Evolutionary conservation across 2,888 invertebrate species (phyloP).

Genomic region (Tiliacea citrago): DNA sequence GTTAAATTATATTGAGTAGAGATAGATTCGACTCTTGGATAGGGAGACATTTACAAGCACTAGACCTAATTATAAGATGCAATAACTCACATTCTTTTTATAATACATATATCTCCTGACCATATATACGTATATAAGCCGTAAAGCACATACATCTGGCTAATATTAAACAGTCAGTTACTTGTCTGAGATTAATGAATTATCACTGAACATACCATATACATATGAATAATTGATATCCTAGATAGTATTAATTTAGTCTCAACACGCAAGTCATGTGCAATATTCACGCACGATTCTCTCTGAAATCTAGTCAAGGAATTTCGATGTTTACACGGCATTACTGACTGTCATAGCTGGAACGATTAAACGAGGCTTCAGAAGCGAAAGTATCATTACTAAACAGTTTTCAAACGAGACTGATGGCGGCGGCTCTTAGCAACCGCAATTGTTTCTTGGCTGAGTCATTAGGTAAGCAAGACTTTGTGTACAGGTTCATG

Average conservation of each 20-base stretch:
- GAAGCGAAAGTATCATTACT: conserved; percentile 8
- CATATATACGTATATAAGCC: conserved; percentile 1
- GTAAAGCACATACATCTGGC: conserved; percentile 8
- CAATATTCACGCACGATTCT: conserved; percentile 14
- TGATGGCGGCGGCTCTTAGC: neutral
- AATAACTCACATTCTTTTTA: neutral
- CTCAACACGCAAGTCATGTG: conserved; percentile 33
- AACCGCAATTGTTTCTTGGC: neutral
- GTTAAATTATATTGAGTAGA: neutral
- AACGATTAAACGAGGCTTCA: neutral
- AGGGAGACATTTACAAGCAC: neutral
- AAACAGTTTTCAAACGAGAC: conserved; percentile 3
- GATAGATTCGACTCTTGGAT: neutral
- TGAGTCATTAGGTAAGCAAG: neutral
- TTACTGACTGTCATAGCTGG: neutral
- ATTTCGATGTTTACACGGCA: conserved; percentile 5
- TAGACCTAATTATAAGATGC: neutral
- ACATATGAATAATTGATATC: conserved; percentile 55
- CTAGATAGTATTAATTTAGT: conserved; percentile 37
- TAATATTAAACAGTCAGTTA: conserved; percentile 34
- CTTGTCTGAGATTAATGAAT: conserved; percentile 52
- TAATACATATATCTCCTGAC: neutral
- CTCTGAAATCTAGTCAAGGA: conserved; percentile 4
- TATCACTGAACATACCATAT: conserved; percentile 39
- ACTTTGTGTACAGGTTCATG: conserved; percentile 1